Conservation (phyloP, 2,797 vertebrate species). For the Chelon auratus region DNA sequence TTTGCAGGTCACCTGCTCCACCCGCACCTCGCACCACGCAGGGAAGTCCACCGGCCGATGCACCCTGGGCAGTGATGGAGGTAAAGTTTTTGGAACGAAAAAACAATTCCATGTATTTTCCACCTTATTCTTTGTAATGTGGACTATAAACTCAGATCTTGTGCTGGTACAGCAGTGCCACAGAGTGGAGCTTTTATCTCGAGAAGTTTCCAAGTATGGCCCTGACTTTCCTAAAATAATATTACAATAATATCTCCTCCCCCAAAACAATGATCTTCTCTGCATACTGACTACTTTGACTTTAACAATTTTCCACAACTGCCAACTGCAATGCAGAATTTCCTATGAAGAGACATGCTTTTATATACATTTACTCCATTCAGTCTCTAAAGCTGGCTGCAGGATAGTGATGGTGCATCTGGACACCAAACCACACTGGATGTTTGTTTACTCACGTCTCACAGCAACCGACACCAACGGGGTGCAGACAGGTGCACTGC, state of each 20-base stretch:
- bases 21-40: slow-evolving; percentile 89
- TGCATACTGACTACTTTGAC: background rate
- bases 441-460: slow-evolving; percentile 87
- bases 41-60: slow-evolving; percentile 94
- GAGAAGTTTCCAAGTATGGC: background rate
- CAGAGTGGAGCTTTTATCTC: background rate
- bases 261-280: background rate
- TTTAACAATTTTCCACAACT: background rate
- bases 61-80: slow-evolving; percentile 77
- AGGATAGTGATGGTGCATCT: slow-evolving; percentile 1
- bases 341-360: background rate
- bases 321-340: background rate
- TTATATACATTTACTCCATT: too few species aligned
- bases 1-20: slow-evolving; percentile 89
- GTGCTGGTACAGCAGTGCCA: too few species aligned
- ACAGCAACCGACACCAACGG: slow-evolving; percentile 93
- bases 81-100: background rate
- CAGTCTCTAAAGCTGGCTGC: background rate
- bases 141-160: background rate
- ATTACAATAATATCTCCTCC: background rate
- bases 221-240: background rate
- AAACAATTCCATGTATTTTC: background rate
- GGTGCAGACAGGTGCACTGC: slow-evolving; percentile 95
- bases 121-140: background rate
- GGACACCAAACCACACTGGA: slow-evolving; percentile 36